Evolutionary conservation across 2,888 invertebrate genomes (phyloP).

Genomic region (Rhorus exstirpatorius): DNA sequence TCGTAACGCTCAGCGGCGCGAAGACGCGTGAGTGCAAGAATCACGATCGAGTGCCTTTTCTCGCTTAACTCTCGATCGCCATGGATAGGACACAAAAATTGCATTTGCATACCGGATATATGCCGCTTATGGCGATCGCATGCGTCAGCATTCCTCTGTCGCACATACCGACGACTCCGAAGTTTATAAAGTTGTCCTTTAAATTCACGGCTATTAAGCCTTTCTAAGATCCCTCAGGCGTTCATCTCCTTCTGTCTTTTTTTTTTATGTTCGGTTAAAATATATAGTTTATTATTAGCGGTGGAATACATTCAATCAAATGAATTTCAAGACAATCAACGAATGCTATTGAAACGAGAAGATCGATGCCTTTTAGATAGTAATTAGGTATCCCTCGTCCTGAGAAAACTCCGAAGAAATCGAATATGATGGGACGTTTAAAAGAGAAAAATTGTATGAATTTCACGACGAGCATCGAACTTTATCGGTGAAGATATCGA

Average conservation of each 20-base stretch:
- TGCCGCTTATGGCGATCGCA: constrained; percentile 31
- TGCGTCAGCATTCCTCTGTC: constrained; percentile 63
- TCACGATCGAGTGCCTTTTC: constrained; percentile 38
- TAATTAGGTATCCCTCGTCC: not conserved
- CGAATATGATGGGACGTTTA: not conserved
- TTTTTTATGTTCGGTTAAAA: constrained; percentile 11
- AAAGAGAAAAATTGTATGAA: too few species aligned
- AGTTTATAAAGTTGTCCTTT: constrained; percentile 66
- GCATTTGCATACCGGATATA: constrained; percentile 81
- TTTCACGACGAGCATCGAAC: too few species aligned
- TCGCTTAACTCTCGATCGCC: constrained; percentile 38
- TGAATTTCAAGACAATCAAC: constrained; percentile 50
- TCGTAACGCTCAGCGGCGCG: constrained; percentile 75
- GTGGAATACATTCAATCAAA: constrained; percentile 1
- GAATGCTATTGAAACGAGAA: constrained; percentile 5
- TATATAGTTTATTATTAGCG: constrained; percentile 27
- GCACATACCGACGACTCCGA: constrained; percentile 39
- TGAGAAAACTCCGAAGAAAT: too few species aligned
- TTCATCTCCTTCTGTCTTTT: not conserved
- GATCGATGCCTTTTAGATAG: constrained; percentile 6
- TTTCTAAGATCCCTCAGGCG: constrained; percentile 4
- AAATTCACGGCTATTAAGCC: constrained; percentile 48
- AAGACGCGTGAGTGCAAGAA: constrained; percentile 32
- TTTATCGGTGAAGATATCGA: too few species aligned
- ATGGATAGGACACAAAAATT: constrained; percentile 75